phyloP scores from a whole-genome alignment of 2,113 vertebrate genomes.

The Rhombomys opimus region DNA sequence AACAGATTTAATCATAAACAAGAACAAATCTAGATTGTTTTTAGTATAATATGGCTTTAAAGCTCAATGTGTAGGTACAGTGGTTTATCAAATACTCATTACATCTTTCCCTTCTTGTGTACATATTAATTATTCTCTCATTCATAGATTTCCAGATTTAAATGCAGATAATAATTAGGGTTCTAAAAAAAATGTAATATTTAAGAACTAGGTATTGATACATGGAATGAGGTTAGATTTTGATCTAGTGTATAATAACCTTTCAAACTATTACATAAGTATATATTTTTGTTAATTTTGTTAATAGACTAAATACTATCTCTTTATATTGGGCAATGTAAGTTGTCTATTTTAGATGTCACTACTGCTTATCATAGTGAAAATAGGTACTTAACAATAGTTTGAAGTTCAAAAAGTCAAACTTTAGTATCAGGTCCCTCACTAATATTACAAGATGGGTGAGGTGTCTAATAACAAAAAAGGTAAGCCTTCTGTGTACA shows the following conservation, averaged over 20 bases:
- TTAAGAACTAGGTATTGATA: not conserved
- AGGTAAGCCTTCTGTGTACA: not conserved
- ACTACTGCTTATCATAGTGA: not conserved
- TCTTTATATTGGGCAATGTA: not conserved
- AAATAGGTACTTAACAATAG: not conserved
- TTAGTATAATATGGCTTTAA: not conserved
- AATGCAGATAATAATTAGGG: not conserved
- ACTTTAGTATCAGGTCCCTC: not conserved
- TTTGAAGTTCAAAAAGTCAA: not conserved
- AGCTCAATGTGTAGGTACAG: not conserved
- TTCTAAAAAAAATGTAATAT: not conserved
- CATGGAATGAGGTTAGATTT: not conserved
- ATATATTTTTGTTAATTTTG: not conserved
- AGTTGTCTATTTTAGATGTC: not conserved
- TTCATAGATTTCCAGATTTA: not conserved
- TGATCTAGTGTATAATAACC: not conserved
- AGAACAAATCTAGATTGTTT: not conserved
- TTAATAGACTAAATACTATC: not conserved
- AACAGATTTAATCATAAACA: not conserved
- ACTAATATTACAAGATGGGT: not conserved
- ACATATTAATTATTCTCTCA: not conserved
- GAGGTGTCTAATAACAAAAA: not conserved
- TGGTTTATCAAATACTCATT: not conserved
- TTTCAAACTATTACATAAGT: not conserved
- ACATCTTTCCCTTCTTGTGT: not conserved